phyloP scores from a whole-genome alignment of 2,113 vertebrate genomes.

The Lonchura striata region DNA sequence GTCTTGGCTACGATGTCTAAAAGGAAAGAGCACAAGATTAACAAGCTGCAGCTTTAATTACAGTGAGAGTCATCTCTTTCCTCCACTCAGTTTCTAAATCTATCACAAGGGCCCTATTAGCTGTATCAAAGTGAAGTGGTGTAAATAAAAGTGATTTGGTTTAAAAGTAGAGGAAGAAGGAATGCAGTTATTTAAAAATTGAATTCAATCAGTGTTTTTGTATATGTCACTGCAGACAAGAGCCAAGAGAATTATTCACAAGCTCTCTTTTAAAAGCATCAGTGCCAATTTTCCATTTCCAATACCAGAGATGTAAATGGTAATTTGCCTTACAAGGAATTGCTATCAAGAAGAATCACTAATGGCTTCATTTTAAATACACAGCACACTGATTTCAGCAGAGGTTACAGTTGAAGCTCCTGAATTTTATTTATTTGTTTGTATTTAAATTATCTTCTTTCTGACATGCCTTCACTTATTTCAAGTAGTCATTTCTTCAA shows the following conservation, averaged over 20 bases:
- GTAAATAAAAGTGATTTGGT: constrained; percentile 39
- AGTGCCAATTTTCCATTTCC: constrained; percentile 6
- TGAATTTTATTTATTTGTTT: not conserved
- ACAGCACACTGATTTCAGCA: not conserved
- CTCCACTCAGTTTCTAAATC: constrained; percentile 29
- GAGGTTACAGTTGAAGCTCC: not conserved
- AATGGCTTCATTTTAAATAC: not conserved
- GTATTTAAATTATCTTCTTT: not conserved
- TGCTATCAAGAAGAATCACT: not conserved
- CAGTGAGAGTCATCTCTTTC: constrained; percentile 58
- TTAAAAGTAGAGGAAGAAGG: not conserved
- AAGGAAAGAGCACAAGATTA: constrained; percentile 52
- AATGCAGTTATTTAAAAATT: not conserved
- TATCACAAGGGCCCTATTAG: constrained; percentile 26
- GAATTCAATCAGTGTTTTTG: not conserved
- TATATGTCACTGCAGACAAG: not conserved
- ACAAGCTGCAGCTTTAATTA: constrained; percentile 67
- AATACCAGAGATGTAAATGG: not conserved
- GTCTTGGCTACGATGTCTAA: constrained; percentile 60
- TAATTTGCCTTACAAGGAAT: not conserved
- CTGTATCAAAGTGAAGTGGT: constrained; percentile 23
- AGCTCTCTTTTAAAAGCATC: not conserved
- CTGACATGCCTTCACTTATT: not conserved
- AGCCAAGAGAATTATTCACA: not conserved
- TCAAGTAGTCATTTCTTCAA: not conserved